Base-by-base conservation (phyloP, 1,140 invertebrate species). In the Caenorhabditis inopinata region DNA sequence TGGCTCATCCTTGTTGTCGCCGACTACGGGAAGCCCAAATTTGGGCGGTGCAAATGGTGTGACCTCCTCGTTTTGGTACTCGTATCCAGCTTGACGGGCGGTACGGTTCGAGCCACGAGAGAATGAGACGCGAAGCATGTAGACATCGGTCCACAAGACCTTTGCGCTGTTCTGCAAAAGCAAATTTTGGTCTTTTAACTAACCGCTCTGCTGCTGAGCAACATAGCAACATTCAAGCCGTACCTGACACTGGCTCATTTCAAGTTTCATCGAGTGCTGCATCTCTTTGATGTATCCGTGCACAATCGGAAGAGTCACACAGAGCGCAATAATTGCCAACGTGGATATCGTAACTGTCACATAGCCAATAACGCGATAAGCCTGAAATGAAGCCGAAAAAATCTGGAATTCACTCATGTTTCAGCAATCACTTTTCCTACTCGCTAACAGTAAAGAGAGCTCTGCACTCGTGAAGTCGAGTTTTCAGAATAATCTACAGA, bases 241-340 rank as follows among this genome's bases (percentile, higher is more conserved):
- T 12, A 78, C 76, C 49, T 78, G 76, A 42, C 76, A 78, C 38
- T 58, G 49, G 29, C 25, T 58, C 76, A 78, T 78, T 23, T 78
- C 76, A 2, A 45, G 7, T 25, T 78, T 78, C 76, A 78, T 78
- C 9, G 49, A 53, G 9, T 53, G 49, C 18, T 62, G 49, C 6
- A 78, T 29, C 32, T 51, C 49, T 12, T 42, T 49, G n/a, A 78
- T 53, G 45, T 78, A 78, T 23, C 53, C 38, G 21, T 62, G 53
- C 23, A 78, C 76, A 18, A 78, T 58, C 45, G 76, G 76, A 25
- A 78, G 76, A n/a, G 76, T 78, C 7, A 78, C 53, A 38, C 76
- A 78, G n/a, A 78, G 76, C 4, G 76, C 49, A 16, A 78, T 38
- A n/a, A 78, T 38, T 16, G 76, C 76, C 42, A 78, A 16, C 2